Conservation (phyloP, 2,888 invertebrate species). For the Hyposoter didymator region DNA sequence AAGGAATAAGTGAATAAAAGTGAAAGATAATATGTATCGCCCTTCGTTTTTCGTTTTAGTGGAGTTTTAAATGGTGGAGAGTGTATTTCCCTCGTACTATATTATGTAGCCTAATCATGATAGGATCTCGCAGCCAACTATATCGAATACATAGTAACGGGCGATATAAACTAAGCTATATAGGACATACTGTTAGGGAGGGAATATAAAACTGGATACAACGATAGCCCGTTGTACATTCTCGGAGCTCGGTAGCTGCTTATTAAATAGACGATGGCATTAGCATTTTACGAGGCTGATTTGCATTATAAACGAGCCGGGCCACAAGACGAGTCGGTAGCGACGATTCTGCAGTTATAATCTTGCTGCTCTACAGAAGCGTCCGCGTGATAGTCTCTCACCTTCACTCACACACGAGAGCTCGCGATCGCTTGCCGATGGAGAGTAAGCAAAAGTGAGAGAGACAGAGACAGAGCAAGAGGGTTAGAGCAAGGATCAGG, state of each 20-base stretch:
- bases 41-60: constrained; percentile 5
- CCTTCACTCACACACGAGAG: constrained; percentile 28
- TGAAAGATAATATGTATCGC: neutral
- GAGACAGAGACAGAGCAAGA: neutral
- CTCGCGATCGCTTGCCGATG: constrained; percentile 59
- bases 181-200: constrained; percentile 26
- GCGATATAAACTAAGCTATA: constrained; percentile 33
- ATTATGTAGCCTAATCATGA: constrained; percentile 34
- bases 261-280: constrained; percentile 74
- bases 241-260: constrained; percentile 70
- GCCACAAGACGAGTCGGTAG: constrained; percentile 56
- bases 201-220: constrained; percentile 47
- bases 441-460: constrained; percentile 20
- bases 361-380: constrained; percentile 32
- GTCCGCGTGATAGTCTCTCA: constrained; percentile 45
- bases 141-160: constrained; percentile 10
- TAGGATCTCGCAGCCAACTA: constrained; percentile 13
- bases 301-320: constrained; percentile 73
- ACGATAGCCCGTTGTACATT: constrained; percentile 65
- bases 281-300: constrained; percentile 73
- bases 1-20: constrained; percentile 22
- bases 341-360: constrained; percentile 23
- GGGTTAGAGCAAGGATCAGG: constrained; percentile 1
- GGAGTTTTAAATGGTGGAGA: neutral
- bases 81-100: constrained; percentile 4